A percentile compares a stretch with the other conserved stretches of the same genome.
Conservation (phyloP, 2,113 vertebrate species). For the Pan paniscus region DNA sequence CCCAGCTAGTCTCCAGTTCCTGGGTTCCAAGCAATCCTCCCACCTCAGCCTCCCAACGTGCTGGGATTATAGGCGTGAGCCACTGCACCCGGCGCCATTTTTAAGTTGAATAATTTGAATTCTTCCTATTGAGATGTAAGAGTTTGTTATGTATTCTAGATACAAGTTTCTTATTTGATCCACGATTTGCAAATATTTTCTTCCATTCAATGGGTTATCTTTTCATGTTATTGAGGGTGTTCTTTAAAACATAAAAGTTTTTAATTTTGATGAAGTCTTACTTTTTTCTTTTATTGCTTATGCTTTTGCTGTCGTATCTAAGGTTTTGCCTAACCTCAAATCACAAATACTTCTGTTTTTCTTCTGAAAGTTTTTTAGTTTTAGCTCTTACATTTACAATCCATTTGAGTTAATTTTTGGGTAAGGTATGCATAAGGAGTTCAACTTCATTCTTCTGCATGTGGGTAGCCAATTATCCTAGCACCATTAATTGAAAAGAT, state of each 20-base stretch:
- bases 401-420: neutral
- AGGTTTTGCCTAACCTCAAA: neutral
- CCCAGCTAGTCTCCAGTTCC: too few relatives aligned
- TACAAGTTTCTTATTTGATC: neutral
- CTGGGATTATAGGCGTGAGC: too few relatives aligned
- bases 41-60: too few relatives aligned
- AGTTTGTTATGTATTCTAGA: neutral
- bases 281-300: neutral
- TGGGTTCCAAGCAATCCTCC: too few relatives aligned
- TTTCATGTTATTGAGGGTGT: neutral
- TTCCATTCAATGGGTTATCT: neutral
- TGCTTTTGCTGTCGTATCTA: neutral
- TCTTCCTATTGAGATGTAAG: neutral
- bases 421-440: neutral
- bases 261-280: neutral
- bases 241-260: neutral
- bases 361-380: neutral
- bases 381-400: neutral
- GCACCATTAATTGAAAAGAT: neutral
- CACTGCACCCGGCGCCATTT: neutral
- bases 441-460: neutral
- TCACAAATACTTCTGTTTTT: neutral
- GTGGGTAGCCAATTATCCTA: neutral
- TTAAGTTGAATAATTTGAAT: neutral
- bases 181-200: neutral